Conservation (phyloP, 2,797 vertebrate genomes). For the Labeo calbasu region DNA sequence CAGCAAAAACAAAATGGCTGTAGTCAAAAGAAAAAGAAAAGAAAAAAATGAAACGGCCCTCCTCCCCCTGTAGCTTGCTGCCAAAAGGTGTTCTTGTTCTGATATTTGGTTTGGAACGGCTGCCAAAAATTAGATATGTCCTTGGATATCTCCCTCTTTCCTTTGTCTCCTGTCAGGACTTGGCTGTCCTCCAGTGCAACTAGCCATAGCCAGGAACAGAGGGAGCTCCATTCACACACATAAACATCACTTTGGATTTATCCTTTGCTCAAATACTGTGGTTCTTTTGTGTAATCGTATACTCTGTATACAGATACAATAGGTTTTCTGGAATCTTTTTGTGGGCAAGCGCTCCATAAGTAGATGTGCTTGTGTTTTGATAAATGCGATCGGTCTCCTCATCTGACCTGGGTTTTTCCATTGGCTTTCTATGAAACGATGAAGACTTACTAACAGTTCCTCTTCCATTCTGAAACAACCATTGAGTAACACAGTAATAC, state of each 20-base stretch:
- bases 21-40: constrained; percentile 73
- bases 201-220: constrained; percentile 59
- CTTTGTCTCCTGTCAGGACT: constrained; percentile 65
- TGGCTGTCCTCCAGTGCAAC: constrained; percentile 64
- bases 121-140: constrained; percentile 85
- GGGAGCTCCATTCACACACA: constrained; percentile 59
- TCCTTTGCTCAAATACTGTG: constrained; percentile 55
- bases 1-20: constrained; percentile 83
- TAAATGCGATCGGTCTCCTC: constrained; percentile 24
- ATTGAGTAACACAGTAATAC: background rate
- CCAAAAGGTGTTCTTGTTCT: constrained; percentile 83
- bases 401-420: constrained; percentile 38
- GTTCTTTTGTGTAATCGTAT: constrained; percentile 53
- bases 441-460: constrained; percentile 5
- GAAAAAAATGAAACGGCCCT: constrained; percentile 68
- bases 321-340: constrained; percentile 38
- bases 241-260: constrained; percentile 62
- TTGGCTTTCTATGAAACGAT: constrained; percentile 21
- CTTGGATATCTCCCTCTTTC: constrained; percentile 75
- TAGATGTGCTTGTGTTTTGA: constrained; percentile 25
- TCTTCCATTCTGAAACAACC: constrained; percentile 25
- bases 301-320: constrained; percentile 38
- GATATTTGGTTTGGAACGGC: constrained; percentile 78
- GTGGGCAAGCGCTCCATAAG: constrained; percentile 16
- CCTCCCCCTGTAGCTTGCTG: constrained; percentile 69